Evolutionary conservation across 1,140 invertebrate species (phyloP).

Genomic region (Pentalonia nigronervosa): DNA sequence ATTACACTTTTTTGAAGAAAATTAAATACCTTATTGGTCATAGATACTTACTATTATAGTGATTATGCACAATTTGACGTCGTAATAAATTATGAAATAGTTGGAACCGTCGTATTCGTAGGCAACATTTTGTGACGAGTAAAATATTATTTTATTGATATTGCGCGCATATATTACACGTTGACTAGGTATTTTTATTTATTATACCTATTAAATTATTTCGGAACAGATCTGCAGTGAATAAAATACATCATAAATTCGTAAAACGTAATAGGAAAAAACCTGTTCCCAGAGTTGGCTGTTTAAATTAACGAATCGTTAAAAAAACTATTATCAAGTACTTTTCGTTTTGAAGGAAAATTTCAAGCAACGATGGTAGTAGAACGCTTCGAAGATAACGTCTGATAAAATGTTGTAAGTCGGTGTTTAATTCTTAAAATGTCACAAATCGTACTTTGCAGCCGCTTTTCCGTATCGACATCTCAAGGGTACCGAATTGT

Average conservation of each 20-base stretch:
- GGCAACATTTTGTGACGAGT: neutral
- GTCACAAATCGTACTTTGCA: neutral
- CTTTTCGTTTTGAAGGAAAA: neutral
- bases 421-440: neutral
- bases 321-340: slow-evolving; percentile 25
- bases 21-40: neutral
- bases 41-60: neutral
- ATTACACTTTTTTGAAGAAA: neutral
- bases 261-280: neutral
- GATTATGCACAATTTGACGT: neutral
- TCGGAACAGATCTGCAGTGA: neutral
- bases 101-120: neutral
- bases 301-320: slow-evolving; percentile 33
- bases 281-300: neutral
- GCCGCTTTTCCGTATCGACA: neutral
- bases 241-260: slow-evolving; percentile 21
- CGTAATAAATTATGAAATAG: neutral
- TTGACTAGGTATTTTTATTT: slow-evolving; percentile 10
- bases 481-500: neutral
- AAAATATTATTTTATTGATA: slow-evolving; percentile 2
- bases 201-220: slow-evolving; percentile 42
- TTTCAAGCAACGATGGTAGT: neutral
- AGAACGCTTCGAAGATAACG: neutral
- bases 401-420: neutral
- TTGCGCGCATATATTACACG: neutral